Conservation (phyloP, 37 sponge, comb jelly and placozoan genomes). For the Crambe crambe region DNA sequence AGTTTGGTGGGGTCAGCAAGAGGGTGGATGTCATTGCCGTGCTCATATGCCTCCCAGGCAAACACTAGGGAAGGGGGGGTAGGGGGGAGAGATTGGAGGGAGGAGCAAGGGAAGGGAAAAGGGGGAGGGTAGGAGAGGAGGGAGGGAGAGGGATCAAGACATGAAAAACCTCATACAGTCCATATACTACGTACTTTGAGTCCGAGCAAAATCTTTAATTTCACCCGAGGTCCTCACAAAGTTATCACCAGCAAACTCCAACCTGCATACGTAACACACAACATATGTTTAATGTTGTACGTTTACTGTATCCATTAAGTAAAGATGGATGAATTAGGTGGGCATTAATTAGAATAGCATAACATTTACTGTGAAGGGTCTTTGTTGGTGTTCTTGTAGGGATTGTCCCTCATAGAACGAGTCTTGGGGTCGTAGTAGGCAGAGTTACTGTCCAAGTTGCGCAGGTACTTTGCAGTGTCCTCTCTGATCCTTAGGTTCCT, state of each 20-base stretch:
- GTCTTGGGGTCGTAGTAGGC: slow-evolving; percentile 99
- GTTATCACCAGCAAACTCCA: slow-evolving; percentile 94
- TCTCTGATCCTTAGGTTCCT: slow-evolving; percentile 96
- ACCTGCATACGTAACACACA: slow-evolving; percentile 31
- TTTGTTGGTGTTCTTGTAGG: slow-evolving; percentile 81
- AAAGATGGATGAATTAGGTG: too few species aligned
- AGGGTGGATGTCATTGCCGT: slow-evolving; percentile 91
- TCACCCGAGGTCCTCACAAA: slow-evolving; percentile 87
- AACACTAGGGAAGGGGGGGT: slow-evolving; percentile 75
- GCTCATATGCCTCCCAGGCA: slow-evolving; percentile 97
- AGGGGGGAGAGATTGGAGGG: too few species aligned
- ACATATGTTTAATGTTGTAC: too few species aligned
- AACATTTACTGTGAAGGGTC: slow-evolving; percentile 65
- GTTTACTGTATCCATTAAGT: too few species aligned
- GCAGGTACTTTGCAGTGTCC: slow-evolving; percentile 97
- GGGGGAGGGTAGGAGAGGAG: too few species aligned
- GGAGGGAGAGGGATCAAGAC: neutral
- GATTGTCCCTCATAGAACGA: slow-evolving; percentile 97
- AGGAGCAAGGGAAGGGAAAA: too few species aligned
- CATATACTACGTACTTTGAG: slow-evolving; percentile 66
- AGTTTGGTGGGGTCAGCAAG: slow-evolving; percentile 97
- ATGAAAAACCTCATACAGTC: neutral
- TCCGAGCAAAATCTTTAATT: slow-evolving; percentile 80
- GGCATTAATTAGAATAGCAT: neutral
- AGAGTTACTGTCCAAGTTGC: slow-evolving; percentile 86